Conservation (phyloP, 2,113 vertebrate species). For the Sorex fumeus region DNA sequence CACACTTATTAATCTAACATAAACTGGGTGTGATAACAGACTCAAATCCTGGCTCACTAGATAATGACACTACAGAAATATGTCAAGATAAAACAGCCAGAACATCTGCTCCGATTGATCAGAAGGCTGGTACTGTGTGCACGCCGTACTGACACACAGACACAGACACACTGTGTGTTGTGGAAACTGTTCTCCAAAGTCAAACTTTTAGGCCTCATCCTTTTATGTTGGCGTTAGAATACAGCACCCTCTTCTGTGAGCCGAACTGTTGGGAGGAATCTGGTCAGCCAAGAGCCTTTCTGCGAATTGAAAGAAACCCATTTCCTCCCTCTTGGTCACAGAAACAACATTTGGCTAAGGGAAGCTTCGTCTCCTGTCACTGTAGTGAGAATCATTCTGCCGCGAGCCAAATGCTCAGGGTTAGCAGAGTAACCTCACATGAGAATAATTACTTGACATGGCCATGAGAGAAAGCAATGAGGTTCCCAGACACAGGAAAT, state of each 20-base stretch:
- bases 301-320: background rate
- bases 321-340: background rate
- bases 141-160: background rate
- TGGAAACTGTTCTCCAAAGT: conserved; percentile 44
- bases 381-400: background rate
- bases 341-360: background rate
- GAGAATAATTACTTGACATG: conserved; percentile 81
- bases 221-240: conserved; percentile 23
- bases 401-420: conserved; percentile 64
- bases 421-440: conserved; percentile 69
- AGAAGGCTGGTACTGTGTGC: background rate
- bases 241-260: background rate
- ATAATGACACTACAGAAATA: background rate
- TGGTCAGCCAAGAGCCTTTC: background rate
- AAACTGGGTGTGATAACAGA: conserved; percentile 8
- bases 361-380: conserved; percentile 41
- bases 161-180: background rate
- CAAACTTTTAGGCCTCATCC: background rate
- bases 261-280: conserved; percentile 5
- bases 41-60: background rate
- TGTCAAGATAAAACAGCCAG: background rate
- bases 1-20: background rate
- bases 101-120: background rate
- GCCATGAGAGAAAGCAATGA: conserved; percentile 76
- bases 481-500: conserved; percentile 85